phyloP scores from a whole-genome alignment of 1,140 invertebrate genomes.

The Nymphalis io region DNA sequence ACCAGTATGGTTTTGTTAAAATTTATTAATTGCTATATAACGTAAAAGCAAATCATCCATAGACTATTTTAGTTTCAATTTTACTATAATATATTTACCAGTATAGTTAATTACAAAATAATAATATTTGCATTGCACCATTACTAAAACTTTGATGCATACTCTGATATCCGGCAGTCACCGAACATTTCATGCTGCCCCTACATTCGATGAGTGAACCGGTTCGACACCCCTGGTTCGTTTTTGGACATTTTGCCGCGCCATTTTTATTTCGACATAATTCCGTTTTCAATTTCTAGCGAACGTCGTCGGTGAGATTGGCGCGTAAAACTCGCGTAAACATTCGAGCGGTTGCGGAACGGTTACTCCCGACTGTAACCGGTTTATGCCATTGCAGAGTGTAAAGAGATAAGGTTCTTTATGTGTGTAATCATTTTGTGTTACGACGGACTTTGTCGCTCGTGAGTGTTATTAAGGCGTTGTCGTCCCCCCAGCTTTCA shows the following conservation, averaged over 20 bases:
- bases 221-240: conserved; percentile 16
- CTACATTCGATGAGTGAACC: conserved; percentile 11
- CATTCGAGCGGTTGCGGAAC: conserved; percentile 71
- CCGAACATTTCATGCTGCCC: conserved; percentile 16
- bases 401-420: conserved; percentile 78
- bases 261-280: conserved; percentile 72
- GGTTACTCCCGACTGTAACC: conserved; percentile 71
- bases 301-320: conserved; percentile 64
- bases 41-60: no score
- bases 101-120: no score
- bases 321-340: conserved; percentile 77
- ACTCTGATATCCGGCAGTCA: conserved; percentile 14
- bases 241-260: conserved; percentile 43
- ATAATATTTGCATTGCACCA: neutral
- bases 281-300: conserved; percentile 76
- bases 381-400: conserved; percentile 71
- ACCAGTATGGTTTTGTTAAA: no score
- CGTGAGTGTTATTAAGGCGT: conserved; percentile 74
- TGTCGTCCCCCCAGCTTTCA: conserved; percentile 52
- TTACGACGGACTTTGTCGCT: conserved; percentile 70
- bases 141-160: conserved; percentile 10
- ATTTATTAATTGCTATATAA: no score
- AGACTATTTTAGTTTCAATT: no score
- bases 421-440: conserved; percentile 78
- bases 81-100: no score